Base-by-base conservation (phyloP, 2,888 invertebrate species). In the Lomographa bimaculata region DNA sequence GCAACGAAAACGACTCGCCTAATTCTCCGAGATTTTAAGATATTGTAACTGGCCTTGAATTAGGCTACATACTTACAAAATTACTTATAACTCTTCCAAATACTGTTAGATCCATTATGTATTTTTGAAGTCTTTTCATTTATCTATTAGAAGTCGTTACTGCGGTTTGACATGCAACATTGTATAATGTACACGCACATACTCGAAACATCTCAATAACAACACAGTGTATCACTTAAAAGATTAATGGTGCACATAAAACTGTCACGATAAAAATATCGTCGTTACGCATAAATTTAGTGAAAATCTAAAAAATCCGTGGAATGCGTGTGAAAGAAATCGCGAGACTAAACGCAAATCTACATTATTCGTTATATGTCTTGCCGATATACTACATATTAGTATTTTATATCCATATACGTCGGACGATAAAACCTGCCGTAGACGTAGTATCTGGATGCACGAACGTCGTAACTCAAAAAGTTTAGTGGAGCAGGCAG, bases 1-100 rank as follows among this genome's bases (percentile, higher is more conserved):
- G n/a, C n/a, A n/a, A n/a, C n/a, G n/a, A n/a, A n/a, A n/a, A n/a
- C n/a, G n/a, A n/a, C n/a, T n/a, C n/a, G n/a, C n/a, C n/a, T n/a
- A n/a, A n/a, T n/a, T n/a, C n/a, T n/a, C n/a, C n/a, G n/a, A n/a
- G n/a, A n/a, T n/a, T n/a, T n/a, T n/a, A n/a, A n/a, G n/a, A n/a
- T n/a, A n/a, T n/a, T n/a, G n/a, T n/a, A n/a, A n/a, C n/a, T n/a
- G n/a, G n/a, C n/a, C n/a, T n/a, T n/a, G 1, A 8, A 7, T 11
- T 11, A n/a, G 17, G 2, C 9, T 12, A 38, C n/a, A 35, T 71
- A 85, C 86, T 87, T 63, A 86, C 86, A 57, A 87, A 85, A 50
- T 79, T 86, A 60, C 73, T 84, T 41, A 86, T 82, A 42, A 72
- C 74, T 60, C 70, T 79, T 29, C 85, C 84, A 54, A 87, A 69